Base-by-base conservation (phyloP, 2,888 invertebrate species). In the Cynaeus angustus region DNA sequence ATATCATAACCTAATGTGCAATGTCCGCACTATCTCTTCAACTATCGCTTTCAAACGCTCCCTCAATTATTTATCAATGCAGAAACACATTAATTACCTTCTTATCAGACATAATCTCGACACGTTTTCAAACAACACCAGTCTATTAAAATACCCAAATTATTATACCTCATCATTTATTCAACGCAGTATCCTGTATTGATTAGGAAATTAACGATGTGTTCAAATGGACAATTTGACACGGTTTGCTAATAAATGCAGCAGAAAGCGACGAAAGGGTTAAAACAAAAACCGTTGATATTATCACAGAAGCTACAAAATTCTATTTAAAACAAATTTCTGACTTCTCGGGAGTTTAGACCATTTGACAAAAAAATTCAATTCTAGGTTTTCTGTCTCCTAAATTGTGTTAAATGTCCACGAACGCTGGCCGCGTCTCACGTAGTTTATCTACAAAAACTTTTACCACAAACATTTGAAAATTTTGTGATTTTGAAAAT, bases 1-100 rank as follows among this genome's bases (percentile, higher is more conserved):
- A 80, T 81, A 82, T 82, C 82, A 82, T 82, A 82, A 82, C 77
- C 76, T 82, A 82, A 82, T 81, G 82, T 81, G 79, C 78, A 80
- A 79, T 81, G 80, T 81, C 80, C 79, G 69, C 79, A 80, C 79
- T 82, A 81, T 82, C 81, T 75, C 73, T 68, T 59, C 72, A 76
- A 77, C 79, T 80, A 82, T 83, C 81, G 79, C 80, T 81, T 81
- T 80, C 80, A 77, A 78, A 79, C 75, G 77, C 77, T 79, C 79
- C 80, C 81, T 79, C 80, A 80, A 82, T 83, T 81, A 83, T 82
- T 82, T 81, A 81, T 79, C 80, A 77, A 77, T 79, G 77, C 80
- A 78, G 77, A 80, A 79, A 79, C 77, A 78, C 81, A 83, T 82
- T 81, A 82, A 83, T 83, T 83, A 82, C 79, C 65, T 56, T 69